Percentiles rank a stretch among this genome's conserved stretches.
Conservation (phyloP, 2,888 invertebrate genomes). For the Acholoe squamosa region DNA sequence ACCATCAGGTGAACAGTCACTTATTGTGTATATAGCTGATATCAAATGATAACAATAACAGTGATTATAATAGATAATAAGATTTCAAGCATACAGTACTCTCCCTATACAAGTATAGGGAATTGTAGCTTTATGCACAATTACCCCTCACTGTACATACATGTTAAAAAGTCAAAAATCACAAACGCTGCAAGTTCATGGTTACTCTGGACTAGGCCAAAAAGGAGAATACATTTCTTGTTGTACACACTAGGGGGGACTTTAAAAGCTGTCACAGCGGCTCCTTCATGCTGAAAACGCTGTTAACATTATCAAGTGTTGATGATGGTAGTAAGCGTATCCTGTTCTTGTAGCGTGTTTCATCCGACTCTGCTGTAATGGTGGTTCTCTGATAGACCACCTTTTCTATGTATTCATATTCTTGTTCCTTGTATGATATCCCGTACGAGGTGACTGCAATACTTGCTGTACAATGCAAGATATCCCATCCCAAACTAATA, state of each 20-base stretch:
- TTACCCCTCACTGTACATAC: slow-evolving; percentile 42
- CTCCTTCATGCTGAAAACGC: neutral
- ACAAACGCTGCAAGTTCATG: slow-evolving; percentile 26
- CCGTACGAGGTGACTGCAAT: slow-evolving; percentile 56
- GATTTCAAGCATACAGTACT: neutral
- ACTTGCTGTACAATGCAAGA: slow-evolving; percentile 60
- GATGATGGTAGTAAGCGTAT: slow-evolving; percentile 30
- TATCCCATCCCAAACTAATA: slow-evolving; percentile 61
- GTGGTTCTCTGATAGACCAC: slow-evolving; percentile 25
- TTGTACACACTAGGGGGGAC: neutral
- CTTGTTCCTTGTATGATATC: slow-evolving; percentile 50
- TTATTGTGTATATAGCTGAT: slow-evolving; percentile 44
- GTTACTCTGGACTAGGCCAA: neutral
- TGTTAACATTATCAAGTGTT: neutral
- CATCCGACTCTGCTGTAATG: slow-evolving; percentile 52
- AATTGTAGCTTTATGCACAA: too few species aligned
- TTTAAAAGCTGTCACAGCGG: neutral
- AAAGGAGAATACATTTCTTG: neutral
- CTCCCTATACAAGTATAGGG: neutral
- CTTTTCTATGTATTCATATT: slow-evolving; percentile 57
- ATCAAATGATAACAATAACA: neutral
- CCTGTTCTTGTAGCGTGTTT: neutral
- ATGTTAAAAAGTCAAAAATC: neutral
- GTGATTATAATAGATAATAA: neutral
- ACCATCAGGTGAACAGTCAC: neutral